Evolutionary conservation across 2,888 invertebrate species (phyloP).

Genomic region (Eristalinus sepulchralis): DNA sequence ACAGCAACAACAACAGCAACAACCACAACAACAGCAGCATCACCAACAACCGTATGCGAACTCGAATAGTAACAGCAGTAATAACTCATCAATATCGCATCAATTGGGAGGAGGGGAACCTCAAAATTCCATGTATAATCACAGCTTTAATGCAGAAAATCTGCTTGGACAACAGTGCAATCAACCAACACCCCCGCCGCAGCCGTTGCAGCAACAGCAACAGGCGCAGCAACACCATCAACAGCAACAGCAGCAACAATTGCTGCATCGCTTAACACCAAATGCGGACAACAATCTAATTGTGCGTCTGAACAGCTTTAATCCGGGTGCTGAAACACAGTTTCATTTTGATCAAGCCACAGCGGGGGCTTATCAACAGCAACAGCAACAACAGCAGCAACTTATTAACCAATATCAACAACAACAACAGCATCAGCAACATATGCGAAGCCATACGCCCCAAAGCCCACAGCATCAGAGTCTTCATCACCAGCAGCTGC

Average conservation of each 20-base stretch:
- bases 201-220: conserved; percentile 67
- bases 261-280: conserved; percentile 76
- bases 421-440: conserved; percentile 75
- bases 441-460: conserved; percentile 75
- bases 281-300: conserved; percentile 77
- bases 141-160: conserved; percentile 79
- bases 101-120: conserved; percentile 79
- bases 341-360: conserved; percentile 78
- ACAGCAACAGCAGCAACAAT: conserved; percentile 72
- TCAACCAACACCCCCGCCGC: conserved; percentile 74
- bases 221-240: conserved; percentile 71
- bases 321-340: conserved; percentile 75
- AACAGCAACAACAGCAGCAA: conserved; percentile 76
- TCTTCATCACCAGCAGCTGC: conserved; percentile 77
- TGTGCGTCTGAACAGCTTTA: conserved; percentile 78
- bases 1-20: conserved; percentile 68
- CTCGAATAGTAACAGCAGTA: conserved; percentile 79
- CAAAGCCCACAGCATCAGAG: conserved; percentile 76
- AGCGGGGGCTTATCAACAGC: conserved; percentile 77
- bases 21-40: conserved; percentile 76
- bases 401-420: conserved; percentile 69
- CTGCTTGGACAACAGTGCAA: conserved; percentile 76
- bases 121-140: conserved; percentile 80
- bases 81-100: conserved; percentile 79
- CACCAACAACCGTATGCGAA: conserved; percentile 74